Percentiles rank a stretch among this genome's conserved stretches.
phyloP scores from a whole-genome alignment of 2,797 vertebrate species.

The Gambusia yucatana region DNA sequence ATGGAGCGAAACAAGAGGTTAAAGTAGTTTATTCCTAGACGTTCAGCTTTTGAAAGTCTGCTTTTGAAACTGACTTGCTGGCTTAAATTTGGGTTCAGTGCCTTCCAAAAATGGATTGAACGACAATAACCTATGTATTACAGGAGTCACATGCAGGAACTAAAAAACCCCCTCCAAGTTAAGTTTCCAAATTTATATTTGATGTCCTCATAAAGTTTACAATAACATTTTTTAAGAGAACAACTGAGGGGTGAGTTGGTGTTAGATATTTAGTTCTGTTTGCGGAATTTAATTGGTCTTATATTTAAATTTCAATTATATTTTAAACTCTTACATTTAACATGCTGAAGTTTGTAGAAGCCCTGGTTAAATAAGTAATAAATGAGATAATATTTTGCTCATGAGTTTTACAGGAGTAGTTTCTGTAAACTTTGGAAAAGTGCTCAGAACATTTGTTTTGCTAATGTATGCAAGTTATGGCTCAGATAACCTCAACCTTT shows the following conservation, averaged over 20 bases:
- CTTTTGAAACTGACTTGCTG: background rate
- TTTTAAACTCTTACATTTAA: background rate
- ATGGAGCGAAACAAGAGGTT: background rate
- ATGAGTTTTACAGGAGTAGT: background rate
- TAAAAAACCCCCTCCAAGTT: background rate
- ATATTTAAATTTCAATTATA: background rate
- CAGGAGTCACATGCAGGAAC: background rate
- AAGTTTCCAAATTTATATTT: background rate
- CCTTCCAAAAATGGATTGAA: background rate
- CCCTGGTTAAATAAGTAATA: too few species aligned
- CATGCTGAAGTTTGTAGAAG: background rate
- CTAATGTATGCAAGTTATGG: conserved; percentile 9
- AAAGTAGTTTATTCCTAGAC: background rate
- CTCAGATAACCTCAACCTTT: background rate
- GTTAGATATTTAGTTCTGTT: background rate
- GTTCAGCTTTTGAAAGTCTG: background rate
- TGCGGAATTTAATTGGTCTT: background rate
- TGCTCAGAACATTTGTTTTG: background rate
- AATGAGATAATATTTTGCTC: background rate
- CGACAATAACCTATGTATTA: background rate
- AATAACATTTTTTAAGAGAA: background rate
- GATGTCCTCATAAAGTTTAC: background rate
- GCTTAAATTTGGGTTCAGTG: background rate
- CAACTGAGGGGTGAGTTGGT: too few species aligned
- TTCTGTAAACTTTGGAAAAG: background rate